Base-by-base conservation (phyloP, 2,113 vertebrate species). In the Oreochromis niloticus region DNA sequence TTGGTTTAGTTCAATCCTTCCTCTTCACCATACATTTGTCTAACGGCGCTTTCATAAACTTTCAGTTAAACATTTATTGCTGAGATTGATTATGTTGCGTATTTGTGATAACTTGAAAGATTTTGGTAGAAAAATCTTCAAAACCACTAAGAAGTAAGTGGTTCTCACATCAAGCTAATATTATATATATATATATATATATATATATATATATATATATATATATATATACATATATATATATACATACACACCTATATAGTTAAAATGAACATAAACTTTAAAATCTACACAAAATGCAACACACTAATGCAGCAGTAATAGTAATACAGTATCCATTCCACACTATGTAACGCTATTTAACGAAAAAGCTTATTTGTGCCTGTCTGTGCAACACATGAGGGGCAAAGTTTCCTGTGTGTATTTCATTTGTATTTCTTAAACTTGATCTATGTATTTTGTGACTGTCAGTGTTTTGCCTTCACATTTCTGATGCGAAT, bases 311-410 rank as follows among this genome's bases (percentile, higher is more conserved):
- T 71, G 36, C 63, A 43, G 63, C 12, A 24, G 63, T 71, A 41
- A 41, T 39, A 0, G 2, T 41, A 41, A 41, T 68, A 41, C 4
- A 24, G 36, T 41, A 41, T 71, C 63, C n/a, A 71, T 71, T 41
- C 17, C 66, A 71, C 11, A 9, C 4, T 71, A 24, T 22, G n/a
- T 71, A 13, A 39, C 1, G 3, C 4, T 41, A 68, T 22, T 68
- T 22, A 68, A 0, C 1, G 0, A 14, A 68, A 41, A 41, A n/a
- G 32, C 17, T n/a, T 7, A 39, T 7, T 39, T 66, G 17, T 66
- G 63, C 2, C n/a, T 24, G 0, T 14, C 63, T 68, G 12, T 68
- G 1, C 63, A 39, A 68, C 34, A 13, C 63, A 22, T 14, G 7
- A 24, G 68, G 41, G 22, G 14, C 39, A 17, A 24, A 30, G 22